Base-by-base conservation (phyloP, 1,140 invertebrate genomes). In the Drosophila sp. region DNA sequence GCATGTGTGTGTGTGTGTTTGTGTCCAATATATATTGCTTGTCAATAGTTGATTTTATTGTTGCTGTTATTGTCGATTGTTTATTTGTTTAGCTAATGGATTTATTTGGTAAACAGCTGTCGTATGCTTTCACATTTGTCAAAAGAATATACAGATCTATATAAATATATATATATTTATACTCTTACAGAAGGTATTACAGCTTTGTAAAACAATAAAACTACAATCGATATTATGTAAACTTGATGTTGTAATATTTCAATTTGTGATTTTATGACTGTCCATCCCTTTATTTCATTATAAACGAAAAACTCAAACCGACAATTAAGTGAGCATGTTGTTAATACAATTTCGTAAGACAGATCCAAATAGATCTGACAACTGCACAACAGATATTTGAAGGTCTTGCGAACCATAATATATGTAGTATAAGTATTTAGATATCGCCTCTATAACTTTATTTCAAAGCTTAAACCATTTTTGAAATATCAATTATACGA, bases 91-190 rank as follows among this genome's bases (percentile, higher is more conserved):
- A 83, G 83, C 79, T 87, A 87, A 87, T 87, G 83, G 84, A 87
- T 87, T 87, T 87, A 87, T 87, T 89, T 72, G 76, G 83, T 87
- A 87, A 87, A 87, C 79, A 87, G 76, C 72, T 86, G 83, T 86
- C 83, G 79, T 72, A 83, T 83, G 76, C 83, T 87, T 70, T 50
- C 68, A 70, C 79, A 87, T 86, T 86, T 86, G 79, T 86, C 83
- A 82, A 87, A 86, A 85, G 72, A 60, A 60, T 76, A 86, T 64
- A 78, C 55, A 63, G 69, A 64, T 76, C 54, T 35, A 58, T 25
- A 75, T 65, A 56, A 40, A 70, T 62, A 65, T 44, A 69, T 61
- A 54, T 17, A 47, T 25, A 76, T 66, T 1, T 10, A 38, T 38
- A 64, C 70, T 27, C 74, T 55, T 76, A 47, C 30, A 29, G n/a